Conservation (phyloP, 2,797 vertebrate species). For the Pseudocheirus occidentalis region DNA sequence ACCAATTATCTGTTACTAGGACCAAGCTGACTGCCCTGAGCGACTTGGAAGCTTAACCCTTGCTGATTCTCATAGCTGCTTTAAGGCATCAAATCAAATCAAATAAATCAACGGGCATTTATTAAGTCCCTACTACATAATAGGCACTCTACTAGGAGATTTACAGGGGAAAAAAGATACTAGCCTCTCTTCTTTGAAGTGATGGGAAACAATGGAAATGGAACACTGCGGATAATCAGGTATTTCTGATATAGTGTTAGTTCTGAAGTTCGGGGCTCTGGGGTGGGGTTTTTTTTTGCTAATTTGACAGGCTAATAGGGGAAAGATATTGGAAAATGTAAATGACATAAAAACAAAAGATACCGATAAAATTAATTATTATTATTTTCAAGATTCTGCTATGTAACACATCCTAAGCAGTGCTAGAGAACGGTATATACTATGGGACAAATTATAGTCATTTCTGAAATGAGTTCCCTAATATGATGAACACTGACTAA, state of each 20-base stretch:
- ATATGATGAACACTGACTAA: not conserved
- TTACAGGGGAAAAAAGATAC: not conserved
- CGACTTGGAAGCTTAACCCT: not conserved
- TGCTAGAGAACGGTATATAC: not conserved
- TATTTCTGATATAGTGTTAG: not conserved
- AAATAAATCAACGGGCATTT: conserved; percentile 3
- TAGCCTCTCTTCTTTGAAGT: not conserved
- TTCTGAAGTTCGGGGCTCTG: not conserved
- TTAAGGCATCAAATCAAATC: not conserved
- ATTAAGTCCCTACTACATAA: not conserved
- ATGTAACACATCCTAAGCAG: not conserved
- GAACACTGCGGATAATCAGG: not conserved
- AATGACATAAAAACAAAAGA: not conserved
- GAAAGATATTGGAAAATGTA: not conserved
- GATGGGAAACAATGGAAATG: not conserved
- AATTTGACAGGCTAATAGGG: not conserved
- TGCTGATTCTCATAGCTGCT: not conserved
- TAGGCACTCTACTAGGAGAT: not conserved
- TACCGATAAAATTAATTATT: not conserved
- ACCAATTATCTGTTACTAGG: not conserved
- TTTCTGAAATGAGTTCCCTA: not conserved
- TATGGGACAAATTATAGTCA: not conserved
- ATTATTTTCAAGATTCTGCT: not conserved
- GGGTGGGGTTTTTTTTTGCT: not conserved
- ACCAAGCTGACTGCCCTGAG: not conserved